These are phyloP conservation scores for Argentina silus DNA, from an alignment of 2,797 vertebrate genomes.

Conservation along the genomic window DNA sequence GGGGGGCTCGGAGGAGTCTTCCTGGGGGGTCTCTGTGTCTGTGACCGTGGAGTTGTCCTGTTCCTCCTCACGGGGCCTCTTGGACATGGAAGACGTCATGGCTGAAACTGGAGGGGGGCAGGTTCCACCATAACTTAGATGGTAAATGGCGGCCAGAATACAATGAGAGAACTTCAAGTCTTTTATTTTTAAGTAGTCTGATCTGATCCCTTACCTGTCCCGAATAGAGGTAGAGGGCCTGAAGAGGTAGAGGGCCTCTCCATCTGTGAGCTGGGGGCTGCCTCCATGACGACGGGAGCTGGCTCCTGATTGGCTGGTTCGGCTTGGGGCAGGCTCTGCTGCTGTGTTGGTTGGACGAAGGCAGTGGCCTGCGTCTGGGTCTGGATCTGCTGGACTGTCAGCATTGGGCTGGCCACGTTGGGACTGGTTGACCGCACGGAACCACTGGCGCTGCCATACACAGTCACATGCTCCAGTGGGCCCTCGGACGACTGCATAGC, in stretches of 20 bases:
- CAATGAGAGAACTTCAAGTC: background rate
- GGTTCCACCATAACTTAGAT: background rate
- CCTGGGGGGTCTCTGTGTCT: constrained; percentile 81
- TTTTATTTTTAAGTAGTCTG: background rate
- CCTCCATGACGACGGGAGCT: constrained; percentile 82
- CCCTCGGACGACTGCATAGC: constrained; percentile 90
- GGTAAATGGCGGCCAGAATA: background rate
- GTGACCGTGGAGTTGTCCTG: constrained; percentile 82
- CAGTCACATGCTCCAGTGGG: constrained; percentile 91
- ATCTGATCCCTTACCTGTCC: constrained; percentile 80
- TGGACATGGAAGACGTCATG: constrained; percentile 87
- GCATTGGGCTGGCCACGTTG: constrained; percentile 87
- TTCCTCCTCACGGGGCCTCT: constrained; percentile 94
- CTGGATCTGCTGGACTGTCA: constrained; percentile 88
- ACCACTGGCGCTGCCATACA: constrained; percentile 93
- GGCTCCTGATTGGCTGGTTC: constrained; percentile 89
- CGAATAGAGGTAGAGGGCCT: constrained; percentile 79
- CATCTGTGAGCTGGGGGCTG: constrained; percentile 87
- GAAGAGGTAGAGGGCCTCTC: constrained; percentile 94
- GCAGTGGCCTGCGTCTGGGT: constrained; percentile 91
- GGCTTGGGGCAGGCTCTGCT: constrained; percentile 87
- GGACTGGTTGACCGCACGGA: constrained; percentile 98
- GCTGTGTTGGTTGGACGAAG: constrained; percentile 97
- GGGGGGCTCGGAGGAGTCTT: constrained; percentile 88
- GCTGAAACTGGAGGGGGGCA: background rate